Evolutionary conservation across 2,797 vertebrate species (phyloP), one percentile per base, ranked within the genome.

Genomic region (Esox lucius): DNA sequence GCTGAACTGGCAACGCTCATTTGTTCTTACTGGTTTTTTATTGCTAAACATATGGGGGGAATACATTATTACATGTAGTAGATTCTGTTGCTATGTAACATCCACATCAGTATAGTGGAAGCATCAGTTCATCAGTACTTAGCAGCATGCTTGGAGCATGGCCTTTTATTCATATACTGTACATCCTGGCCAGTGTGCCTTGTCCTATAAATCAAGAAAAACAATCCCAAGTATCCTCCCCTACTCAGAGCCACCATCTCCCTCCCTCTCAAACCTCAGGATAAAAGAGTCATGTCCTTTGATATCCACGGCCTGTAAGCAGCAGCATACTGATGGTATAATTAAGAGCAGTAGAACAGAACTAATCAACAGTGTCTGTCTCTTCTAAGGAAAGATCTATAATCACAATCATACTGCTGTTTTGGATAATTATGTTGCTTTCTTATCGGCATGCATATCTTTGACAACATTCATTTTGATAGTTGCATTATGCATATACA

Each of bases 301-400:
- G 17, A 79, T 46, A 33, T 77, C 73, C 1, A 71, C 78, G 83
- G 85, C 80, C 83, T 77, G 64, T 85, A 72, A 82, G 84, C 83
- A 82, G 85, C 85, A 71, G 79, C 81, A 83, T 85, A 83, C 86
- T 88, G 88, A 91, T 90, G 89, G 87, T 83, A 86, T 84, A 87
- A 89, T 89, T 81, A 86, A 81, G 83, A 85, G 86, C 88, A 82
- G 81, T 78, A 87, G 79, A 85, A 85, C 22, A 80, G 84, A 90
- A 87, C 88, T 88, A 61, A 53, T 75, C 80, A 74, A 80, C 83
- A 46, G 48, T 87, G 86, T 88, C 84, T 78, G 70, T 73, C 5
- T 42, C 39, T 2, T 42, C 1, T 72, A 46, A 11, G 42, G 35
- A 24, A 69, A 69, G 15, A 49, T 69, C 42, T 16, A 13, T 59